Base-by-base conservation (phyloP, 1,140 invertebrate genomes). In the Drosophila pallidifrons region DNA sequence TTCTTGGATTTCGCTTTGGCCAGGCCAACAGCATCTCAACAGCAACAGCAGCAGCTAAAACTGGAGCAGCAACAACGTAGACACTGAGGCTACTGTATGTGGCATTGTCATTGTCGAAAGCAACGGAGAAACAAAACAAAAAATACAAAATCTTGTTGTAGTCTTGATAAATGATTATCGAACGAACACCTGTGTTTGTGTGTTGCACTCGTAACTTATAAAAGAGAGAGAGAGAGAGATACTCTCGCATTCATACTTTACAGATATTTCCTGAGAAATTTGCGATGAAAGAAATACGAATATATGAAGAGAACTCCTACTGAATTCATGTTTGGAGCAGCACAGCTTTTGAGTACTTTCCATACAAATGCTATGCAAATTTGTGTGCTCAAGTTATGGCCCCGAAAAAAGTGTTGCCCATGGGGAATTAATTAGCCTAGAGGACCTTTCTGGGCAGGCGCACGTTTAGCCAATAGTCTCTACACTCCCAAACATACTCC, bases 161-260 rank as follows among this genome's bases (percentile, higher is more conserved):
- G 61, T 76, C 77, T 80, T 82, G 74, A 78, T 78, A 88, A 88
- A 89, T 88, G 82, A 88, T 88, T 89, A 89, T 76, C 77, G 85
- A 83, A 15, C 51, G 54, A 57, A 89, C 85, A 89, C 85, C 85
- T 89, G 85, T 83, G 85, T 81, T 38, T 80, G 61, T 63, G 30
- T 65, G 78, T 65, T 64, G 28, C 1, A 54, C 51, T 54, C 51
- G 47, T 54, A 61, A 38, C 35, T 54, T 59, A 35, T 58, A 67
- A 46, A n/a, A 25, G 3, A 25, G 20, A 25, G 20, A 25, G 16
- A 20, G 3, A 25, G 20, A 51, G 38, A 15, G 16, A 47, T 32
- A 54, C 28, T 54, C 43, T 20, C 15, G 13, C 4, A 70, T 52
- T 54, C 38, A 55, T 49, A 64, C 30, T 47, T 71, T 30, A 20